These are phyloP conservation scores for Camptogramma bilineatum DNA, from an alignment of 2,888 invertebrate species.

Conservation along the genomic window DNA sequence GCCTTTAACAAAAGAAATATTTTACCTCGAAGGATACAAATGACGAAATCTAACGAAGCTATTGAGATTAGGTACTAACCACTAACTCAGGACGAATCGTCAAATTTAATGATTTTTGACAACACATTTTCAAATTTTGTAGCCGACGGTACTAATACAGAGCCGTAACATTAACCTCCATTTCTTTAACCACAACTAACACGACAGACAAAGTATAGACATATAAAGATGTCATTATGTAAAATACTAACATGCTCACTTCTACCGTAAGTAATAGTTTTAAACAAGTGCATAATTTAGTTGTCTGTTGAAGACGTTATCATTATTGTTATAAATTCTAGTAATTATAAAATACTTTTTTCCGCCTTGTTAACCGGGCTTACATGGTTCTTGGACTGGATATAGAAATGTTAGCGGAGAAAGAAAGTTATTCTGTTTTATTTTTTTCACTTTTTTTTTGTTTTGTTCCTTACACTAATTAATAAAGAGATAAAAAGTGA, in stretches of 20 bases:
- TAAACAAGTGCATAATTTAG: background rate
- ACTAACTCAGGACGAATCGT: no score
- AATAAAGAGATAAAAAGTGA: no score
- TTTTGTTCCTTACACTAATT: no score
- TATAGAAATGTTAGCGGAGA: background rate
- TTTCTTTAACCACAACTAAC: conserved; percentile 11
- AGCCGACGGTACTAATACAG: background rate
- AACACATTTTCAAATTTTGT: background rate
- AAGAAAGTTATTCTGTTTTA: background rate
- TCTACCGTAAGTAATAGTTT: background rate
- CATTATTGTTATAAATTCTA: background rate
- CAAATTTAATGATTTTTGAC: no score
- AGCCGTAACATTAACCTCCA: conserved; percentile 22
- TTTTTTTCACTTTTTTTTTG: no score
- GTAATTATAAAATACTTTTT: conserved; percentile 1
- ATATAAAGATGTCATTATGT: background rate
- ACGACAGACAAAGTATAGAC: conserved; percentile 1
- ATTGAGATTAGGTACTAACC: no score
- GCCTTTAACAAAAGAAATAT: no score
- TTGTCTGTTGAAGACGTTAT: background rate
- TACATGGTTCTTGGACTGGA: background rate
- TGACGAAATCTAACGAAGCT: no score
- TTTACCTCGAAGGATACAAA: no score
- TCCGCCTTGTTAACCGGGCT: conserved; percentile 1
- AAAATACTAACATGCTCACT: background rate